These are phyloP conservation scores for Helostoma temminkii DNA, from an alignment of 2,797 vertebrate genomes.

Conservation along the genomic window DNA sequence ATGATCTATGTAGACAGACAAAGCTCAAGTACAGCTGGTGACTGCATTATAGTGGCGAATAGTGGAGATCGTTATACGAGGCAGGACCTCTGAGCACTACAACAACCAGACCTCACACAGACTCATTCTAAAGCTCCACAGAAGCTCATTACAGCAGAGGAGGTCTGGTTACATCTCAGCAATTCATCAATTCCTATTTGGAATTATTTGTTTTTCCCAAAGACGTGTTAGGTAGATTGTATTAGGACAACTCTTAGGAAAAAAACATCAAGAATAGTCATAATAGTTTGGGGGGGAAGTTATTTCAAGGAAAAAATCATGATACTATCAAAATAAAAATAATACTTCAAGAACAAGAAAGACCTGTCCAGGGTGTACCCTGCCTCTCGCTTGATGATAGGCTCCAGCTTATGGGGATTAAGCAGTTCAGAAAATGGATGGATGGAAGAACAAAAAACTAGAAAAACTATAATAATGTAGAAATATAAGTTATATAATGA, in stretches of 20 bases:
- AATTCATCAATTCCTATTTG: conserved; percentile 70
- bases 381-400: too few species aligned
- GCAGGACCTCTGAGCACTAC: conserved; percentile 46
- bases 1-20: conserved; percentile 48
- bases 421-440: too few species aligned
- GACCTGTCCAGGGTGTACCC: too few species aligned
- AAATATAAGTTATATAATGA: neutral
- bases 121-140: conserved; percentile 74
- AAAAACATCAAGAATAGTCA: conserved; percentile 7
- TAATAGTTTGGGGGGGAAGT: neutral
- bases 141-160: conserved; percentile 72
- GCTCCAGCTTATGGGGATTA: too few species aligned
- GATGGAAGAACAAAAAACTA: too few species aligned
- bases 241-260: conserved; percentile 27
- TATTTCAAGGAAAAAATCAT: neutral
- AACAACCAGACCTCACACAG: conserved; percentile 54
- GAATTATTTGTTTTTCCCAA: conserved; percentile 66
- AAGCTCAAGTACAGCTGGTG: conserved; percentile 59
- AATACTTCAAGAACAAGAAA: neutral
- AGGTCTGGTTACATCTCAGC: conserved; percentile 57
- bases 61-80: conserved; percentile 48
- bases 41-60: conserved; percentile 68
- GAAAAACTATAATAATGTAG: neutral
- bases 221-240: conserved; percentile 51
- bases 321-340: neutral